Evolutionary conservation across 1,140 invertebrate genomes (phyloP).

Genomic region (Holcopasites calliopsidis): DNA sequence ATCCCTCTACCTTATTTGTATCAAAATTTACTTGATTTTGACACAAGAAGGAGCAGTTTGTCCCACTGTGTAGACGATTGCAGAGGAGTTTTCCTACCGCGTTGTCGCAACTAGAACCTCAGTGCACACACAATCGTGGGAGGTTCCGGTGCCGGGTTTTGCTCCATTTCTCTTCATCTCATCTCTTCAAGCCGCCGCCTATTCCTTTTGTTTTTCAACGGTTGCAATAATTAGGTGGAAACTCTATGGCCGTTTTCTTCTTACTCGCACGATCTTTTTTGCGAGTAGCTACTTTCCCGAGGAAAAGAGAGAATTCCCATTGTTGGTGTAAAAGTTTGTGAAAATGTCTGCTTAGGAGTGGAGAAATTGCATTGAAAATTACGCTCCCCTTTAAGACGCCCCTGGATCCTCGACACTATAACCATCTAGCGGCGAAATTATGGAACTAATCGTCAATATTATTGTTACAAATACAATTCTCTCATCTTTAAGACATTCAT

Average conservation of each 20-base stretch:
- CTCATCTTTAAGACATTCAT: no score
- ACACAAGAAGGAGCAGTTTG: background rate
- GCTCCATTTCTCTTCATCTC: slow-evolving; percentile 67
- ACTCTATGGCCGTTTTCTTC: slow-evolving; percentile 6
- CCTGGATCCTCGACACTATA: no score
- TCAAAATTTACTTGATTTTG: no score
- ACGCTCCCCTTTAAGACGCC: no score
- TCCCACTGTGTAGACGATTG: background rate
- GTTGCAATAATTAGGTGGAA: slow-evolving; percentile 33
- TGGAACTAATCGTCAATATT: no score
- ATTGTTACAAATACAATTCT: no score
- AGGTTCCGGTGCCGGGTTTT: slow-evolving; percentile 51
- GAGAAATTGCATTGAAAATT: no score
- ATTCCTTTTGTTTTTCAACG: background rate
- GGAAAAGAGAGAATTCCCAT: slow-evolving; percentile 13
- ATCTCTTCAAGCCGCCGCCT: background rate
- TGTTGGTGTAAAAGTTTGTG: background rate
- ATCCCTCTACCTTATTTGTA: no score
- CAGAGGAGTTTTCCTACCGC: slow-evolving; percentile 31
- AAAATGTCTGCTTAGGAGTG: no score
- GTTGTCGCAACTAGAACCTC: slow-evolving; percentile 54
- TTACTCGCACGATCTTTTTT: slow-evolving; percentile 18
- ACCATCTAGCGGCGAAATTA: no score
- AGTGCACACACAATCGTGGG: slow-evolving; percentile 72
- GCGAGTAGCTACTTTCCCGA: background rate